Percentiles rank a stretch among this genome's conserved stretches.
Evolutionary conservation across 2,797 vertebrate genomes (phyloP).

Genomic region (Telmatherina bonti): DNA sequence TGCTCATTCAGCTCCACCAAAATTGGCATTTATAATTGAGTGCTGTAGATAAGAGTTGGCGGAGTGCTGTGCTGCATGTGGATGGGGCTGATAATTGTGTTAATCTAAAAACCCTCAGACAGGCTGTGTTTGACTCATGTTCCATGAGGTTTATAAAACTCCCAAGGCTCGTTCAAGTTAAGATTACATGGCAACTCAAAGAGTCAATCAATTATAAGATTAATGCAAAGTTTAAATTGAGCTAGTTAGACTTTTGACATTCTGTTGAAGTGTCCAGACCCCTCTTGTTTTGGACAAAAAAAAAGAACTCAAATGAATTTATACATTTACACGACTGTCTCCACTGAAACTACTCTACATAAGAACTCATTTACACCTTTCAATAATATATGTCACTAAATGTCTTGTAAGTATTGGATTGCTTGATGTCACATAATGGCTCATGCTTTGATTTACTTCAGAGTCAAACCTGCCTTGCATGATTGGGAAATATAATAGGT

Average conservation of each 20-base stretch:
- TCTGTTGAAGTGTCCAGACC: conserved; percentile 11
- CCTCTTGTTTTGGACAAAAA: background rate
- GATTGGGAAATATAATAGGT: conserved; percentile 18
- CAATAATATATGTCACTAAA: conserved; percentile 33
- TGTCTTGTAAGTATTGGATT: conserved; percentile 57
- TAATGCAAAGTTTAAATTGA: conserved; percentile 34
- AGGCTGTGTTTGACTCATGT: conserved; percentile 30
- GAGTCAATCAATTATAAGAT: conserved; percentile 37
- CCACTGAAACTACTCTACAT: background rate
- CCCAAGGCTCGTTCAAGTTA: conserved; percentile 7
- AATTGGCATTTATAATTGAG: conserved; percentile 58
- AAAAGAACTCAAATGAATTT: background rate
- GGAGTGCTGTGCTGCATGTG: conserved; percentile 39
- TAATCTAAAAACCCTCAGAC: conserved; percentile 46
- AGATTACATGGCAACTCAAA: conserved; percentile 24
- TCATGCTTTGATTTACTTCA: conserved; percentile 48
- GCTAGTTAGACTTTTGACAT: conserved; percentile 24
- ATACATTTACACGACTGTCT: conserved; percentile 12
- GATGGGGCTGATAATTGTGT: conserved; percentile 59
- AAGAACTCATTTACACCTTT: conserved; percentile 25
- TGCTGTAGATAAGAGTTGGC: conserved; percentile 49
- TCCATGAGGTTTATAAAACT: conserved; percentile 42
- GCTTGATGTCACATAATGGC: conserved; percentile 27
- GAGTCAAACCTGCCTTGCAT: conserved; percentile 45
- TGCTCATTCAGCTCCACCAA: conserved; percentile 30